Percentiles rank a stretch among this genome's conserved stretches.
phyloP scores from a whole-genome alignment of 2,797 vertebrate genomes.

The Hoplostethus atlanticus region DNA sequence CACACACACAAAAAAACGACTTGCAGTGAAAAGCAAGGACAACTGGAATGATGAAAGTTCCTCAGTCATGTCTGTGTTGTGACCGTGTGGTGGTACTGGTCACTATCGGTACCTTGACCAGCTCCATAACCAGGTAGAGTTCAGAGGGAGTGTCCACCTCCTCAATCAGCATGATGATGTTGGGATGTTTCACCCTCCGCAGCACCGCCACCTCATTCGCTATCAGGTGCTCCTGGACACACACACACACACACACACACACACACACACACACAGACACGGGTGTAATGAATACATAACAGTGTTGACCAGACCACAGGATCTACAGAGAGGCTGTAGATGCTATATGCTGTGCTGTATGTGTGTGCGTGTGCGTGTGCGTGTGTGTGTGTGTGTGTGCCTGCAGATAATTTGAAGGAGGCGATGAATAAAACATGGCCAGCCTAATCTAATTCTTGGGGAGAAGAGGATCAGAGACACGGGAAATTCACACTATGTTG shows the following conservation, averaged over 20 bases:
- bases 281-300: not conserved
- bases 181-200: constrained; percentile 95
- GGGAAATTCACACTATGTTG: not conserved
- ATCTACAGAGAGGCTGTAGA: constrained; percentile 12
- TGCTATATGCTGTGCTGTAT: not conserved
- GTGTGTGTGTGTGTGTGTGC: constrained; percentile 21
- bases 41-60: not conserved
- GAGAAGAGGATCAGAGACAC: constrained; percentile 48
- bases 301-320: not conserved
- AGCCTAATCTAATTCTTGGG: constrained; percentile 22
- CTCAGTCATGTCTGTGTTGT: not conserved
- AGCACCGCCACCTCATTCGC: constrained; percentile 97
- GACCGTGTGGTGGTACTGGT: not conserved
- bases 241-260: constrained; percentile 8
- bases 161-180: constrained; percentile 98
- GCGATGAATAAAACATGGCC: constrained; percentile 49
- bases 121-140: constrained; percentile 96
- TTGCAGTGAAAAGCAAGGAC: not conserved
- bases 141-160: constrained; percentile 94
- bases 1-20: not conserved
- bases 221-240: constrained; percentile 94
- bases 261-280: not conserved
- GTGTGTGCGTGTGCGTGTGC: constrained; percentile 23
- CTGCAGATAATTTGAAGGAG: constrained; percentile 31
- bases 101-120: constrained; percentile 88